phyloP scores from a whole-genome alignment of 2,113 vertebrate species.

The Burhinus bistriatus region DNA sequence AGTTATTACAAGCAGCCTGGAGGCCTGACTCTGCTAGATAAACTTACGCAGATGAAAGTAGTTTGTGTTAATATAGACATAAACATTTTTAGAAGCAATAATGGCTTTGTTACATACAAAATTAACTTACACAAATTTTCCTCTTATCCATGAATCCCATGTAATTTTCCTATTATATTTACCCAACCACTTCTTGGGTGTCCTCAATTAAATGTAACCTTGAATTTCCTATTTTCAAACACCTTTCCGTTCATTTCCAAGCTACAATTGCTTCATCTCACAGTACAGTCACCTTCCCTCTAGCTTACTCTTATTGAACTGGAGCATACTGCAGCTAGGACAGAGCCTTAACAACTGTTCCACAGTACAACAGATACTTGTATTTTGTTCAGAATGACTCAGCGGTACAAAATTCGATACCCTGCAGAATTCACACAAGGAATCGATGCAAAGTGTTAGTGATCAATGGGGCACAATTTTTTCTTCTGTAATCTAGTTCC shows the following conservation, averaged over 20 bases:
- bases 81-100: not conserved
- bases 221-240: not conserved
- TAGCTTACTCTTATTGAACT: not conserved
- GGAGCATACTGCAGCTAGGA: not conserved
- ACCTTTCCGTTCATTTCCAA: not conserved
- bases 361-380: not conserved
- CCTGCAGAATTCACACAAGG: not conserved
- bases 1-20: not conserved
- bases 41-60: not conserved
- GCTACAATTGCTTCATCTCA: not conserved
- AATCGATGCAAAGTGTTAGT: not conserved
- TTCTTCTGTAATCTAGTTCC: not conserved
- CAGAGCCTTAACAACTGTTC: not conserved
- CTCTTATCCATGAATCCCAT: not conserved
- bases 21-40: not conserved
- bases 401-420: not conserved
- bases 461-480: not conserved
- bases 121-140: not conserved
- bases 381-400: not conserved
- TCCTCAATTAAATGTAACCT: not conserved
- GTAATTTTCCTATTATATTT: not conserved
- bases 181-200: not conserved
- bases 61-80: not conserved
- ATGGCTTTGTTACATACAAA: not conserved
- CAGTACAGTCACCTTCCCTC: not conserved